phyloP scores from a whole-genome alignment of 35 echinoderm and acorn worm genomes.

The Strongylocentrotus purpuratus region DNA sequence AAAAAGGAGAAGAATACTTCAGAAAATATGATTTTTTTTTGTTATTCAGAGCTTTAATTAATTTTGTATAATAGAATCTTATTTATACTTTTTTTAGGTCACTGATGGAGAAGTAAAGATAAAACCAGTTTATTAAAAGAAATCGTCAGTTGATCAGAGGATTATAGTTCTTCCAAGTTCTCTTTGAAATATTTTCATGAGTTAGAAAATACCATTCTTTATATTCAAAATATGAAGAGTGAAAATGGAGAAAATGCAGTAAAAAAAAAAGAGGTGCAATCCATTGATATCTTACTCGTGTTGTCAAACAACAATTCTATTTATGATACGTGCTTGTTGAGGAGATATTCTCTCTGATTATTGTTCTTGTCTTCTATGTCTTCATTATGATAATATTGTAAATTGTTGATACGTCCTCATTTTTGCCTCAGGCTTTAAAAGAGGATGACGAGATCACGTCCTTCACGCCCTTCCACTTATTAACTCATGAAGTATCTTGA shows the following conservation, averaged over 20 bases:
- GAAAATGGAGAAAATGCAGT: constrained; percentile 9
- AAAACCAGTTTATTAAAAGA: not conserved
- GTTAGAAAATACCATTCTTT: not conserved
- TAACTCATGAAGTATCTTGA: no score
- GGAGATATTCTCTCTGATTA: not conserved
- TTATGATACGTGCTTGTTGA: constrained; percentile 8
- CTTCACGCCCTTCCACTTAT: not conserved
- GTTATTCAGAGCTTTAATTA: not conserved
- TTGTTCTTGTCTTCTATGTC: not conserved
- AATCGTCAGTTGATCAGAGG: not conserved
- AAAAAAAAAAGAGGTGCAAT: constrained; percentile 4
- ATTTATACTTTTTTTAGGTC: not conserved
- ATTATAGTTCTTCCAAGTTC: not conserved
- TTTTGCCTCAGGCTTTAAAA: not conserved
- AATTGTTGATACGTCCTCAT: not conserved
- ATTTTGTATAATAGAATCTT: not conserved
- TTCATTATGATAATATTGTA: not conserved
- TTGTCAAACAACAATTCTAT: constrained; percentile 44
- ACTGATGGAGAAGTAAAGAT: not conserved
- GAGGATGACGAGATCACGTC: not conserved
- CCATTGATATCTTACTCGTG: not conserved
- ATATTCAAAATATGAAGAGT: constrained; percentile 13
- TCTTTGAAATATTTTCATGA: not conserved
- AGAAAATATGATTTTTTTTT: not conserved
- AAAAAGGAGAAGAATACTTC: not conserved